Evolutionary conservation across 2,797 vertebrate species (phyloP), one percentile per base, ranked within the genome.

Genomic region (Garrulus glandarius): DNA sequence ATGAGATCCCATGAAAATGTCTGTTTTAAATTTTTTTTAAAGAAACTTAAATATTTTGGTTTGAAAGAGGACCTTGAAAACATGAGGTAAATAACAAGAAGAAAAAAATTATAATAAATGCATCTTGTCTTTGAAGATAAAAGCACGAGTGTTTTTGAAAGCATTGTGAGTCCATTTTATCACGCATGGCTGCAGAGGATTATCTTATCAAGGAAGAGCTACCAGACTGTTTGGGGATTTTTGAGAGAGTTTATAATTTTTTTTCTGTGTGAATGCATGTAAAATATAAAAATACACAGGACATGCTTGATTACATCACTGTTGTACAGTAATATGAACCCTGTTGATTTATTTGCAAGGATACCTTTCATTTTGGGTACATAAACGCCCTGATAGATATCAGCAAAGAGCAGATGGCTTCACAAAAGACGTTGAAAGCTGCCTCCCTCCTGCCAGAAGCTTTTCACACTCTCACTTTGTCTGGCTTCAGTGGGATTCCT

Each of bases 381-480:
- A 55, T 29, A 86, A 92, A 74, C 59, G 34, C 29, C 41, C 61
- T 75, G 69, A 94, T 75, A 91, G 68, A 39, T 71, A 87, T n/a
- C 71, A 85, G 82, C 61, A 84, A 91, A 91, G 87, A 92, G 79
- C 84, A 87, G 95, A 95, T 96, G 93, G 89, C 69, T 76, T 92
- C 84, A 92, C 79, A 94, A 95, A 95, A 92, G 92, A 87, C 0
- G 0, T 80, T 89, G 56, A 94, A 95, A 94, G 43, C 92, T 65
- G 71, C 39, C 43, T 94, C n/a, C 77, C 78, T 96, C 60, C 82
- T 91, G 81, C 46, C 60, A 77, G 78, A 94, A 94, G 68, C 91
- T 93, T 95, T 96, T 95, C 84, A 80, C 64, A 30, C 53, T 77
- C 70, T 83, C 64, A 87, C 67, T 93, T 89, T 92, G n/a, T 92